A percentile compares a stretch with the other conserved stretches of the same genome.
These are phyloP conservation scores for Aphidius colemani DNA, from an alignment of 2,888 invertebrate species.

Conservation along the genomic window DNA sequence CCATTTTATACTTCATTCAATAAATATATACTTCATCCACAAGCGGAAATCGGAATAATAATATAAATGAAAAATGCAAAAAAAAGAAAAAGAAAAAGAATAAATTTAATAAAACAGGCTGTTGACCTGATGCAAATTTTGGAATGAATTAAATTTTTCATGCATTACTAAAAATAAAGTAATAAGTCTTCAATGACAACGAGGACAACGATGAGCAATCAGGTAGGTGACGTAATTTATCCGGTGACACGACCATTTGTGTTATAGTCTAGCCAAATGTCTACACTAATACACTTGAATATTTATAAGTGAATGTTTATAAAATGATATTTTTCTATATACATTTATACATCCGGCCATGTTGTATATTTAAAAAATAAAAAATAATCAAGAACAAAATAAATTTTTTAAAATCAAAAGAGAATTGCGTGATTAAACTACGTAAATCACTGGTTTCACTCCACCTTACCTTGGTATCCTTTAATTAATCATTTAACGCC, in stretches of 20 bases:
- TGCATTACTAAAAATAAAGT: no score
- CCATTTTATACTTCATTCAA: no score
- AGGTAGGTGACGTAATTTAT: conserved; percentile 24
- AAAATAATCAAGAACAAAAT: no score
- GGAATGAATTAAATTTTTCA: no score
- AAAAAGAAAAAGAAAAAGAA: neutral
- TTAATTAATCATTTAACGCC: conserved; percentile 35
- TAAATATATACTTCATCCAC: no score
- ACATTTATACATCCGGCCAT: conserved; percentile 17
- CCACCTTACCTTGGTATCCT: conserved; percentile 15
- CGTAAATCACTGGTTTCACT: conserved; percentile 26
- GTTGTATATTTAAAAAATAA: neutral
- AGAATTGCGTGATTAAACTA: conserved; percentile 29
- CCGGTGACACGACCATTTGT: conserved; percentile 14
- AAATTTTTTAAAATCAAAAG: conserved; percentile 6
- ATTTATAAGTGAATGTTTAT: no score
- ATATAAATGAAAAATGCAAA: no score
- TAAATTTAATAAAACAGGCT: neutral
- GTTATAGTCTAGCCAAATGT: neutral
- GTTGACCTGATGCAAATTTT: neutral
- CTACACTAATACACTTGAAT: no score
- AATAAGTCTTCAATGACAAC: no score
- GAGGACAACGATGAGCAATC: no score
- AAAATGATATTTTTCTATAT: neutral
- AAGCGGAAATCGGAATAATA: no score